Percentiles rank a stretch among this genome's conserved stretches.
Evolutionary conservation across 2,888 invertebrate species (phyloP).

Genomic region (Caprella mutica): DNA sequence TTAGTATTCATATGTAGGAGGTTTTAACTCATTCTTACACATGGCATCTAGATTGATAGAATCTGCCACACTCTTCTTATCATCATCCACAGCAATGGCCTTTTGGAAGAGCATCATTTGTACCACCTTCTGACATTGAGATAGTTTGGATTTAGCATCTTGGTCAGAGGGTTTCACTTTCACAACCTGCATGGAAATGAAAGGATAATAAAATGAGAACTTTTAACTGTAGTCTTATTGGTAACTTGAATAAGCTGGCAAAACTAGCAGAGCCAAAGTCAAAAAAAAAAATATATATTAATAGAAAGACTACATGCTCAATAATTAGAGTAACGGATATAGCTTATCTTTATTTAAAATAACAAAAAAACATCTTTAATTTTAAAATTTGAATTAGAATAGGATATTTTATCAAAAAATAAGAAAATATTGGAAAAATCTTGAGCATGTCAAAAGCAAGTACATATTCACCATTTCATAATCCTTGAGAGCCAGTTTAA

Average conservation of each 20-base stretch:
- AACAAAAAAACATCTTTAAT: background rate
- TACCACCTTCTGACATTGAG: conserved; percentile 91
- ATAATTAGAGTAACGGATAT: background rate
- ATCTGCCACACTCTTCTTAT: conserved; percentile 54
- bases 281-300: background rate
- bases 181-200: conserved; percentile 53
- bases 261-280: background rate
- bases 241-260: too few relatives aligned
- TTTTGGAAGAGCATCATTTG: conserved; percentile 89
- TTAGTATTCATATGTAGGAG: too few relatives aligned
- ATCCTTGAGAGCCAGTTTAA: conserved; percentile 89
- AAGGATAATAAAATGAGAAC: background rate
- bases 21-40: conserved; percentile 21
- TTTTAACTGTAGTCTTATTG: background rate
- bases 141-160: conserved; percentile 82
- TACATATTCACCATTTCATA: conserved; percentile 73
- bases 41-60: conserved; percentile 30
- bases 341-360: background rate
- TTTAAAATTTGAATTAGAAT: background rate
- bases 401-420: background rate
- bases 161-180: conserved; percentile 86
- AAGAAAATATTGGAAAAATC: background rate
- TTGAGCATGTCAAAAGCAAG: background rate
- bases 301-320: background rate
- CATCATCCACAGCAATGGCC: conserved; percentile 88